These are phyloP conservation scores for Listronotus bonariensis DNA, from an alignment of 1,140 invertebrate genomes.

Conservation along the genomic window DNA sequence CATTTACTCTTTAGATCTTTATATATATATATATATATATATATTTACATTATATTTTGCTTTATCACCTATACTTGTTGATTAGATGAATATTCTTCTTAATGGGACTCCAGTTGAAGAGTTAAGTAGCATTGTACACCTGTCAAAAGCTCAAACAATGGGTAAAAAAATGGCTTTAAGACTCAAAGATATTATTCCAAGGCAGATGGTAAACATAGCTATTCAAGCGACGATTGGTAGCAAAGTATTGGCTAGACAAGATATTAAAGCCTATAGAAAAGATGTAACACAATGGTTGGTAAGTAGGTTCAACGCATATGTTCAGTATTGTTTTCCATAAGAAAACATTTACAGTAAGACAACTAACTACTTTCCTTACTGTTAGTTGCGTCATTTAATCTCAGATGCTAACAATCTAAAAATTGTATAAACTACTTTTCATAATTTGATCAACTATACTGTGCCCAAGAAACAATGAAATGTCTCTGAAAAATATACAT, in stretches of 20 bases:
- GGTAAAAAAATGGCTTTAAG: constrained; percentile 75
- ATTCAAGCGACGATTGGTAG: constrained; percentile 86
- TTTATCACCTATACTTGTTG: neutral
- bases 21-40: too few relatives aligned
- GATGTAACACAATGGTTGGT: constrained; percentile 94
- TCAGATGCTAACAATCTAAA: too few relatives aligned
- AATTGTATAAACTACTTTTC: too few relatives aligned
- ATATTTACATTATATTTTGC: too few relatives aligned
- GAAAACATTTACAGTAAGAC: too few relatives aligned
- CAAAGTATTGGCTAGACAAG: constrained; percentile 86
- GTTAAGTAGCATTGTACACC: constrained; percentile 82
- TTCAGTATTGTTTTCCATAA: too few relatives aligned
- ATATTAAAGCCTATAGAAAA: constrained; percentile 85
- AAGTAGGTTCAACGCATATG: constrained; percentile 56
- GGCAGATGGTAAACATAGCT: constrained; percentile 83
- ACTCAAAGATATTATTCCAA: constrained; percentile 87
- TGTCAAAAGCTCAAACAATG: constrained; percentile 65
- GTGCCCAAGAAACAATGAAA: too few relatives aligned
- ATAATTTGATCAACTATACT: too few relatives aligned
- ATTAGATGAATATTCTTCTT: constrained; percentile 76
- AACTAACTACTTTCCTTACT: too few relatives aligned
- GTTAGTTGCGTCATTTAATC: too few relatives aligned
- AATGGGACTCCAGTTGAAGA: constrained; percentile 87
- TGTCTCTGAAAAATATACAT: too few relatives aligned
- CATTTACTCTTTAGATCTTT: too few relatives aligned